Evolutionary conservation across 2,113 vertebrate species (phyloP), one percentile per base, ranked within the genome.

Genomic region (Macquaria australasica): DNA sequence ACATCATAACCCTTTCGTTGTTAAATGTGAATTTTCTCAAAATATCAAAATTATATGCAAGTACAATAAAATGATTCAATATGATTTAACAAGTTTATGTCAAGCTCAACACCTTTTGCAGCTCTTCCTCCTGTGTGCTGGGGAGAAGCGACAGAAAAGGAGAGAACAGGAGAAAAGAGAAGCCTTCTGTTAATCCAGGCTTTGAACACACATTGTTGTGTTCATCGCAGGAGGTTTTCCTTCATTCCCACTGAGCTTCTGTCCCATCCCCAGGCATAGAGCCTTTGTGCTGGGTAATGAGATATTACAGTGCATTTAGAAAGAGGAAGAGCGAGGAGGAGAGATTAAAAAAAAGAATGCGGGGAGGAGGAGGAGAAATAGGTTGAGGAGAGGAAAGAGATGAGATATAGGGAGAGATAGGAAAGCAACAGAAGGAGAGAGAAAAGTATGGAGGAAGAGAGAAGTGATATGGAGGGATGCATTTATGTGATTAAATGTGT

Each of bases 191-290:
- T 93, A 88, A 94, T 92, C 89, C 81, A 85, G 64, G 43, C 88
- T 94, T 91, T 93, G 87, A 92, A 88, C 70, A 89, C 68, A 79
- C 79, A 89, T 89, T 55, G 79, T 89, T 81, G 88, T 89, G 86
- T 92, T 90, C 84, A 76, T 89, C 59, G n/a, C 74, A 67, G 71
- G 78, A 84, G 82, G 73, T 79, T 94, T 93, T 87, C 25, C 39
- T 77, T 86, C 59, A 84, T 86, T 88, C 82, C 71, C 60, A 81
- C 69, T 87, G 85, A 89, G 85, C 82, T 78, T 85, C 81, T 90
- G 37, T 88, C 70, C 79, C 56, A 73, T 83, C 64, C 77, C 62
- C 83, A 71, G 71, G 58, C 60, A 59, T 21, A 50, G 60, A 84
- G 80, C 74, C 77, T 94, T 86, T 92, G 89, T 91, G 80, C 77